These are phyloP conservation scores for Steinernema carpocapsae DNA, from an alignment of 2,888 invertebrate genomes.

Conservation along the genomic window DNA sequence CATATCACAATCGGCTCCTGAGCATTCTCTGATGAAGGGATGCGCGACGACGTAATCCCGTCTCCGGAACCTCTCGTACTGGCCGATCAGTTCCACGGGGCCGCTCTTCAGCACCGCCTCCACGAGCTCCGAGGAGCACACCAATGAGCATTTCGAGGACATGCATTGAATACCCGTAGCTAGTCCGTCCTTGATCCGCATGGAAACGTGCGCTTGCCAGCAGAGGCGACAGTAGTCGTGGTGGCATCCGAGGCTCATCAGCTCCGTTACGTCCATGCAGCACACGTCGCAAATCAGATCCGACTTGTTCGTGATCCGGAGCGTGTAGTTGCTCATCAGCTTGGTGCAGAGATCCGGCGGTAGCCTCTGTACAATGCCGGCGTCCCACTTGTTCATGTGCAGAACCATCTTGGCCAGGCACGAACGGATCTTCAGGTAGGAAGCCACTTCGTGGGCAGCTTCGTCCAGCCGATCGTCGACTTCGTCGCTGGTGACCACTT, in stretches of 20 bases:
- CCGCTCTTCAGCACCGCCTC: slow-evolving; percentile 44
- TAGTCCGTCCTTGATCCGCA: slow-evolving; percentile 78
- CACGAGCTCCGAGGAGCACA: slow-evolving; percentile 76
- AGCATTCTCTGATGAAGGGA: slow-evolving; percentile 78
- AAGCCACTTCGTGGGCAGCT: slow-evolving; percentile 73
- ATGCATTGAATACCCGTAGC: slow-evolving; percentile 89
- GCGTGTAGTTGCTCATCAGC: slow-evolving; percentile 19
- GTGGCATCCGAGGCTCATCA: slow-evolving; percentile 56
- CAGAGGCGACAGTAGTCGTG: slow-evolving; percentile 92
- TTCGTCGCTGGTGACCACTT: slow-evolving; percentile 41
- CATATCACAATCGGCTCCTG: slow-evolving; percentile 67
- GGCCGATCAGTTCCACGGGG: slow-evolving; percentile 9
- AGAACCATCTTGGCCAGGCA: slow-evolving; percentile 74
- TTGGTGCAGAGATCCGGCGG: slow-evolving; percentile 9
- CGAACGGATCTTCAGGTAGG: slow-evolving; percentile 74
- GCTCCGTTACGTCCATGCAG: slow-evolving; percentile 66
- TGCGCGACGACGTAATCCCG: slow-evolving; percentile 89
- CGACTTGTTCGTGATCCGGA: slow-evolving; percentile 33
- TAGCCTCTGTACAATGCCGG: slow-evolving; percentile 76
- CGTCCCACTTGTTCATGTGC: slow-evolving; percentile 87
- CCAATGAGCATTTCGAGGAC: slow-evolving; percentile 89
- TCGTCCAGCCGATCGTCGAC: slow-evolving; percentile 34
- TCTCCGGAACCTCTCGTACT: slow-evolving; percentile 69
- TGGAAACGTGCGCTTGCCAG: slow-evolving; percentile 94
- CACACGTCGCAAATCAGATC: slow-evolving; percentile 79